Conservation (phyloP, 2,888 invertebrate species). For the Ceratothoa steindachneri region DNA sequence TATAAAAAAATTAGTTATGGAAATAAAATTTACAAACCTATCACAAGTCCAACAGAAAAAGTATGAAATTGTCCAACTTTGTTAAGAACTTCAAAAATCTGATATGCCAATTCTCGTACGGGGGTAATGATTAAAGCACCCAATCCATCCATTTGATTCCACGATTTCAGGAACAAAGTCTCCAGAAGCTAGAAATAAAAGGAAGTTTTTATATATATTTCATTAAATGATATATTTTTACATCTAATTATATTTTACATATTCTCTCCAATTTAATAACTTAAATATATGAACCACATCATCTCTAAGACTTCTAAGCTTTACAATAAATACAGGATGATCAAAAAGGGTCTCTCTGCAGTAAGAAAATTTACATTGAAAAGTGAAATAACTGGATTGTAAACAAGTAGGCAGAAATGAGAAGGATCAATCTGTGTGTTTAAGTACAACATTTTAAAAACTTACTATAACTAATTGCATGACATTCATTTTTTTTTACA, state of each 20-base stretch:
- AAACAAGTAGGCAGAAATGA: too few species aligned
- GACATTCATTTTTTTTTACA: too few species aligned
- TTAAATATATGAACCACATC: too few species aligned
- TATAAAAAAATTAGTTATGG: slow-evolving; percentile 12
- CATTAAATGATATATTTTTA: background rate
- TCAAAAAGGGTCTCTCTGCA: too few species aligned
- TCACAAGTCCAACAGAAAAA: slow-evolving; percentile 90
- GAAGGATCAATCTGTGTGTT: too few species aligned
- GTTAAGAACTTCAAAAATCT: slow-evolving; percentile 86
- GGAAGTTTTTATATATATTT: background rate
- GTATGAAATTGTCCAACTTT: slow-evolving; percentile 85
- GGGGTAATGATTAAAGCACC: slow-evolving; percentile 95
- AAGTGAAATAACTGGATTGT: too few species aligned
- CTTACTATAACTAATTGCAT: too few species aligned
- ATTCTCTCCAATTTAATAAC: too few species aligned
- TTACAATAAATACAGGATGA: too few species aligned
- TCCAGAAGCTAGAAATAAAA: slow-evolving; percentile 62
- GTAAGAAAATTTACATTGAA: too few species aligned
- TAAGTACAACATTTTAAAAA: too few species aligned
- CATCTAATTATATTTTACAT: background rate
- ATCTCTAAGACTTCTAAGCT: too few species aligned
- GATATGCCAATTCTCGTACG: slow-evolving; percentile 92
- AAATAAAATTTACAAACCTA: slow-evolving; percentile 57
- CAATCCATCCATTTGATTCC: slow-evolving; percentile 77
- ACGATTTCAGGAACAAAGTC: slow-evolving; percentile 73